Conservation (phyloP, 2,888 invertebrate species). For the Stenichneumon culpator region DNA sequence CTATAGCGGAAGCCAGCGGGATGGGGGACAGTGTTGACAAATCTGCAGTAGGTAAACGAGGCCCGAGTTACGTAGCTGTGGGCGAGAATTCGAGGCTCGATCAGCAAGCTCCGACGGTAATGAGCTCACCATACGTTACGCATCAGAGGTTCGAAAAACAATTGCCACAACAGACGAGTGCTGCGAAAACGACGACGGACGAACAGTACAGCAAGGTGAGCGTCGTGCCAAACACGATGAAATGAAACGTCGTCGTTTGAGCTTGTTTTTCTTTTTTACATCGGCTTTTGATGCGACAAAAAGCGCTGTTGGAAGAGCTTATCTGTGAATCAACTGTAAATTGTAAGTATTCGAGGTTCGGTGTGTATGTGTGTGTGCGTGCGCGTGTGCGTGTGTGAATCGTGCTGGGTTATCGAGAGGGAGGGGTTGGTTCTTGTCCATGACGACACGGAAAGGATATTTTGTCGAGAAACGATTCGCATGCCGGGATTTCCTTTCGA, state of each 20-base stretch:
- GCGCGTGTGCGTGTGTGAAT: constrained; percentile 11
- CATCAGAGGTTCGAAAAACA: constrained; percentile 76
- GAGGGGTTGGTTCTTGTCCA: constrained; percentile 46
- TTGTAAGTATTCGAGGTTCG: constrained; percentile 3
- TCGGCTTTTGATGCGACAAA: not conserved
- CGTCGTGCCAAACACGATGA: constrained; percentile 78
- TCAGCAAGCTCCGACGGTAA: constrained; percentile 63
- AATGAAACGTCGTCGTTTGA: constrained; percentile 70
- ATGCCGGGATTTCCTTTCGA: not conserved
- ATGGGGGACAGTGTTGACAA: constrained; percentile 50
- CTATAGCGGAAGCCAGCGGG: constrained; percentile 61
- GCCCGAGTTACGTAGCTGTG: constrained; percentile 79
- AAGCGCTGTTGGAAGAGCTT: constrained; percentile 3
- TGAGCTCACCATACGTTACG: constrained; percentile 72
- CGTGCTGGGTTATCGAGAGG: not conserved
- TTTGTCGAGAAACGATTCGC: constrained; percentile 33
- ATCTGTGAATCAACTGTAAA: constrained; percentile 26
- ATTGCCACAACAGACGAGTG: constrained; percentile 54
- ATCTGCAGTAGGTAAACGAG: constrained; percentile 49
- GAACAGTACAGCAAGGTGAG: constrained; percentile 83
- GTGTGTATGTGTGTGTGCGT: not conserved
- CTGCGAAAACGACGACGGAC: constrained; percentile 69
- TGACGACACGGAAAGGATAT: constrained; percentile 56
- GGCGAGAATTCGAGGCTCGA: constrained; percentile 72
- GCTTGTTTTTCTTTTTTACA: constrained; percentile 13